phyloP scores from a whole-genome alignment of 2,113 vertebrate species.

The Rhombomys opimus region DNA sequence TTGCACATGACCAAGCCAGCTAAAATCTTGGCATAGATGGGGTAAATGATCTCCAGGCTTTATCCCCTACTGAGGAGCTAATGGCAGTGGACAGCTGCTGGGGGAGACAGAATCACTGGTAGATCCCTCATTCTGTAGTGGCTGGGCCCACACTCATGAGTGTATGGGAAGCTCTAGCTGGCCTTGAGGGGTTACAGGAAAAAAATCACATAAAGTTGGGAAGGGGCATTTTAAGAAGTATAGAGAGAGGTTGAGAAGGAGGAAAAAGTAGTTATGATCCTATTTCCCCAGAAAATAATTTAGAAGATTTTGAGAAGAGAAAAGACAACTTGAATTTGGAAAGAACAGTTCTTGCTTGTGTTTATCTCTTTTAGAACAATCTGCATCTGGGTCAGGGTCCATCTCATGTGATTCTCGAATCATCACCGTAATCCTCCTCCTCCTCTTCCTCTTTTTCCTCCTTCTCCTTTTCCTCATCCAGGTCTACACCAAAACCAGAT shows the following conservation, averaged over 20 bases:
- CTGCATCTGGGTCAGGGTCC: neutral
- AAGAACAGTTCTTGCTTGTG: neutral
- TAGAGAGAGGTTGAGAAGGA: neutral
- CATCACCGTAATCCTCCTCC: too few relatives aligned
- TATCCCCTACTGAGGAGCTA: neutral
- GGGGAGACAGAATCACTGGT: neutral
- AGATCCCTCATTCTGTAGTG: neutral
- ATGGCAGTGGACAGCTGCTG: neutral
- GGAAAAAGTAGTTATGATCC: neutral
- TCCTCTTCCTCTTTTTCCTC: too few relatives aligned
- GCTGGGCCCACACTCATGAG: neutral
- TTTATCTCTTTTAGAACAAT: neutral
- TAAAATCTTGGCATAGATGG: neutral
- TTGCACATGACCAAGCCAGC: neutral
- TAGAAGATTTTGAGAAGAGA: neutral
- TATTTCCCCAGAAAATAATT: neutral
- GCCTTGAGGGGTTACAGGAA: too few relatives aligned
- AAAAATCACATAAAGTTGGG: neutral
- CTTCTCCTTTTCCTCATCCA: too few relatives aligned
- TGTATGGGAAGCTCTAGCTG: neutral
- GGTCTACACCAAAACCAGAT: neutral
- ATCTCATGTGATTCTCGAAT: neutral
- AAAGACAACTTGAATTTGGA: slow-evolving; percentile 5
- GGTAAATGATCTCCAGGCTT: neutral
- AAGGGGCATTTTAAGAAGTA: too few relatives aligned